A percentile compares a stretch with the other conserved stretches of the same genome.
phyloP scores from a whole-genome alignment of 30 jellyfish, hydroid and myxozoan species.

The Turritopsis dohrnii region DNA sequence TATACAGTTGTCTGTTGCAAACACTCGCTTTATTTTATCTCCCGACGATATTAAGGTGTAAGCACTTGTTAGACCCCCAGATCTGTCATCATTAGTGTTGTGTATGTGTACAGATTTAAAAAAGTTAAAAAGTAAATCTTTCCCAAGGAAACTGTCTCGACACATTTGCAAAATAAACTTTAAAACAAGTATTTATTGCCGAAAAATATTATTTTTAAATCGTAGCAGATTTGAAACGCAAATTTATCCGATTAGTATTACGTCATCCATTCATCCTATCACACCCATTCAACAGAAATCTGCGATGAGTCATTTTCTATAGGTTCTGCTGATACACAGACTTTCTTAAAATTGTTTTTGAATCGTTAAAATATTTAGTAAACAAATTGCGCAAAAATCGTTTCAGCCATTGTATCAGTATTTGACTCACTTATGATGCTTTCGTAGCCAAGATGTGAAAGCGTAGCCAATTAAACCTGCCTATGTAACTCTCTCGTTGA shows the following conservation, averaged over 20 bases:
- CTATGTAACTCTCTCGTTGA: too few relatives aligned
- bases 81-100: background rate
- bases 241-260: background rate
- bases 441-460: too few relatives aligned
- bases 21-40: background rate
- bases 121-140: too few relatives aligned
- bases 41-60: background rate
- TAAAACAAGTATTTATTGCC: too few relatives aligned
- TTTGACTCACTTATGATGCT: too few relatives aligned
- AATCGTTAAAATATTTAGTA: background rate
- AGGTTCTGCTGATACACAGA: background rate
- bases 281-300: background rate
- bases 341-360: background rate
- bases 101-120: too few relatives aligned
- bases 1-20: background rate
- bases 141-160: too few relatives aligned
- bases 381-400: background rate
- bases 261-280: background rate
- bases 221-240: background rate
- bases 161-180: too few relatives aligned
- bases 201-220: too few relatives aligned
- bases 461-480: too few relatives aligned
- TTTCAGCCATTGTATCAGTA: background rate
- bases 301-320: background rate
- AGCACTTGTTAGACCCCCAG: background rate